Base-by-base conservation (phyloP, 2,113 vertebrate species). In the Narcine bancroftii region DNA sequence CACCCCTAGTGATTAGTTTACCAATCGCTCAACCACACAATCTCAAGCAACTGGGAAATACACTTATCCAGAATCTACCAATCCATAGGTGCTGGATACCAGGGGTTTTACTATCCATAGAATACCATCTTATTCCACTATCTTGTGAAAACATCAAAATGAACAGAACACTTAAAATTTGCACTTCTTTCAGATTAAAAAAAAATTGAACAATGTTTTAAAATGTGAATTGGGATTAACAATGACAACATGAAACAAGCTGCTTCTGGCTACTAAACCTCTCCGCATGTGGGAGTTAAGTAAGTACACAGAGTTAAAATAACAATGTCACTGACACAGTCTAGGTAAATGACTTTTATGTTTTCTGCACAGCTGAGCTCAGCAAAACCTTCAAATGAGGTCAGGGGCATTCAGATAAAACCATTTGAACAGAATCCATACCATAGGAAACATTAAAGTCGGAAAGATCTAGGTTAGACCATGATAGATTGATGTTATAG, bases 301-400 rank as follows among this genome's bases (percentile, higher is more conserved):
- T 87, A 19, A 87, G 9, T n/a, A 60, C 56, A 60, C 53, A 36
- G 13, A 60, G 81, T 87, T 83, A 60, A 87, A 87, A 60, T 87
- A 56, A 60, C 36, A 60, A 87, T 85, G 81, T 53, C 81, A 60
- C 81, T 36, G 81, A 87, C 1, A 1, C 53, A 63, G 29, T 87
- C 81, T 19, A 87, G 81, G 81, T 60, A 21, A 36, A 36, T 9
- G 33, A 87, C 33, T 87, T 19, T 36, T 87, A n/a, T 36, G 47
- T 15, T 56, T 13, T 36, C 60, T 60, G 7, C 53, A 36, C 81
- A 60, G 81, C 81, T 87, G 50, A 11, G 15, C 6, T 85, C 36
- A 87, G 53, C 53, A 87, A 60, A 53, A 60, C 15, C 53, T 87
- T 33, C 81, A 87, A 87, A 87, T 60, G 81, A 87, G 81, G 53